Evolutionary conservation across 2,888 invertebrate genomes (phyloP).

Genomic region (Gymnosoma rotundatum): DNA sequence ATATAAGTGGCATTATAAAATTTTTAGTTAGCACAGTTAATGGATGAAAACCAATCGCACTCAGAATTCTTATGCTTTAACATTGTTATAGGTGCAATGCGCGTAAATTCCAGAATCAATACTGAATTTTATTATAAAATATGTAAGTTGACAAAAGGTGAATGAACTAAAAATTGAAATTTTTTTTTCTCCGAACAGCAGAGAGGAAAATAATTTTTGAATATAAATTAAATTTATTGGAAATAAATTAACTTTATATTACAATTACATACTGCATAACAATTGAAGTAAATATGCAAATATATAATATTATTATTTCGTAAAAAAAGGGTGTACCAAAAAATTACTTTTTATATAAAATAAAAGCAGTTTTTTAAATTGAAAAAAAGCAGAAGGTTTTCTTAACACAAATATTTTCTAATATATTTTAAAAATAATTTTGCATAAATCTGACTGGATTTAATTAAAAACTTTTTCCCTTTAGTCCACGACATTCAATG

Average conservation of each 20-base stretch:
- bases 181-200: conserved; percentile 8
- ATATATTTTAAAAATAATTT: no score
- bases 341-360: no score
- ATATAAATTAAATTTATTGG: conserved; percentile 19
- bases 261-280: background rate
- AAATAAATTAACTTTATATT: conserved; percentile 13
- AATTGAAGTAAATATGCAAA: conserved; percentile 20
- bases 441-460: no score
- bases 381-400: no score
- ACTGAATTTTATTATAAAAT: conserved; percentile 15
- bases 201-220: conserved; percentile 9
- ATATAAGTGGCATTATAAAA: conserved; percentile 61
- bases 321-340: no score
- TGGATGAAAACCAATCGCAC: conserved; percentile 43
- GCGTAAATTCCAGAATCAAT: conserved; percentile 7
- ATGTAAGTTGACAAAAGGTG: conserved; percentile 12
- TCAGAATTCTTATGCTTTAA: background rate
- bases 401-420: no score
- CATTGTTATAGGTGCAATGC: background rate
- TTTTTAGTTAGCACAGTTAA: conserved; percentile 59
- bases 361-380: no score
- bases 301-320: background rate
- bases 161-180: conserved; percentile 46
- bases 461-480: no score
- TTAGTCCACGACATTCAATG: no score